Evolutionary conservation across 2,888 invertebrate species (phyloP), one percentile per base, ranked within the genome.

Genomic region (Tineola bisselliella): DNA sequence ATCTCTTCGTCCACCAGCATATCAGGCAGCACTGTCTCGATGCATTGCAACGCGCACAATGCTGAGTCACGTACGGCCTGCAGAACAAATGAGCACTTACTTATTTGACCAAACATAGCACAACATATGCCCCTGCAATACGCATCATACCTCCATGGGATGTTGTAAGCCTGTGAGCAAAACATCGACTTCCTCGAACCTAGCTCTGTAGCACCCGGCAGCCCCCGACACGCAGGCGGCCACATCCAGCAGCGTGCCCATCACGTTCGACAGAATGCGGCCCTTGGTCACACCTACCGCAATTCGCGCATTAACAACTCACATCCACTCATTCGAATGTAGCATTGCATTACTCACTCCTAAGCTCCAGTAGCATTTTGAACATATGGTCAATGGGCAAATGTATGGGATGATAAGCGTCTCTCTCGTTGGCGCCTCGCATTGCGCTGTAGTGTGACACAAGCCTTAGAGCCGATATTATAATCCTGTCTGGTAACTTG

Each of bases 311-410:
- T n/a, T n/a, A n/a, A n/a, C n/a, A n/a, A n/a, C n/a, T n/a, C n/a
- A n/a, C n/a, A n/a, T n/a, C n/a, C n/a, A n/a, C n/a, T n/a, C n/a
- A n/a, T n/a, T n/a, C n/a, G n/a, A n/a, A n/a, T n/a, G n/a, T n/a
- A n/a, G n/a, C n/a, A n/a, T n/a, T n/a, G 10, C 31, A 31, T 31
- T 10, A 76, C 89, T 86, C 73, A 89, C 92, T 90, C 68, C 95
- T 93, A 19, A 96, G 86, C 68, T 93, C 90, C 62, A 96, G 89
- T 44, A 97, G 88, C 61, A 96, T 81, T 56, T 91, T 89, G 71
- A 96, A 91, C 89, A 98, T 93, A 72, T 94, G 92, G 69, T 91
- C 89, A 43, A 94, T 88, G 4, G 97, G 97, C 72, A 97, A 88
- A 67, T 94, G 90, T 63, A 89, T 88, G 0, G 97, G 96, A 77